Evolutionary conservation across 2,113 vertebrate species (phyloP).

Genomic region (Lipotes vexillifer): DNA sequence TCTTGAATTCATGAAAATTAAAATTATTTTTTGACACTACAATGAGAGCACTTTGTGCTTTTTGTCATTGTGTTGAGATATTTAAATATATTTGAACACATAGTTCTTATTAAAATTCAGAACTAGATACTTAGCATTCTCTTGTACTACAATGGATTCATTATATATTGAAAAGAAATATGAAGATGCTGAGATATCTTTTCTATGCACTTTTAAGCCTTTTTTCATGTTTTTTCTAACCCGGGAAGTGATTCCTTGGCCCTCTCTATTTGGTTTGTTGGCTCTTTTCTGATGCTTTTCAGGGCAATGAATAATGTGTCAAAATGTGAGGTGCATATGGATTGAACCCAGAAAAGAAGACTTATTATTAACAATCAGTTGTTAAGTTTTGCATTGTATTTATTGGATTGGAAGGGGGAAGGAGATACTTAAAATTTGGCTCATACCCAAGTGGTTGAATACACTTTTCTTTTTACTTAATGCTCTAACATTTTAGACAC

Average conservation of each 20-base stretch:
- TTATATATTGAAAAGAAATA: conserved; percentile 62
- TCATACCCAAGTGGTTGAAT: not conserved
- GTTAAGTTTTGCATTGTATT: conserved; percentile 33
- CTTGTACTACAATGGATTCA: conserved; percentile 36
- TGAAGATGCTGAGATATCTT: conserved; percentile 49
- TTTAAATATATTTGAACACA: conserved; percentile 14
- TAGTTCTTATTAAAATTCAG: conserved; percentile 66
- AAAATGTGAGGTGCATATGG: conserved; percentile 19
- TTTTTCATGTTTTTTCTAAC: conserved; percentile 43
- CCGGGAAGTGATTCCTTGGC: conserved; percentile 58
- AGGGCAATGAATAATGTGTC: conserved; percentile 49
- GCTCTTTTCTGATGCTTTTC: conserved; percentile 53
- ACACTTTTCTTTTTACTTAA: not conserved
- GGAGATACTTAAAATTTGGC: conserved; percentile 24
- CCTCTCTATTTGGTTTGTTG: conserved; percentile 53
- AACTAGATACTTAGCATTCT: conserved; percentile 56
- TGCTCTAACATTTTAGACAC: not conserved
- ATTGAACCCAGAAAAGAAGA: not conserved
- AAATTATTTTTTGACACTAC: conserved; percentile 44
- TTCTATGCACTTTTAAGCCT: conserved; percentile 59
- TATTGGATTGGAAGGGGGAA: not conserved
- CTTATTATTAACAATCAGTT: conserved; percentile 26
- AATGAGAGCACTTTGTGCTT: not conserved
- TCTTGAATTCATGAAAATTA: conserved; percentile 19
- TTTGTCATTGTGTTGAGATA: not conserved